phyloP scores from a whole-genome alignment of 2,797 vertebrate genomes.

The Acanthurus leucopareius region DNA sequence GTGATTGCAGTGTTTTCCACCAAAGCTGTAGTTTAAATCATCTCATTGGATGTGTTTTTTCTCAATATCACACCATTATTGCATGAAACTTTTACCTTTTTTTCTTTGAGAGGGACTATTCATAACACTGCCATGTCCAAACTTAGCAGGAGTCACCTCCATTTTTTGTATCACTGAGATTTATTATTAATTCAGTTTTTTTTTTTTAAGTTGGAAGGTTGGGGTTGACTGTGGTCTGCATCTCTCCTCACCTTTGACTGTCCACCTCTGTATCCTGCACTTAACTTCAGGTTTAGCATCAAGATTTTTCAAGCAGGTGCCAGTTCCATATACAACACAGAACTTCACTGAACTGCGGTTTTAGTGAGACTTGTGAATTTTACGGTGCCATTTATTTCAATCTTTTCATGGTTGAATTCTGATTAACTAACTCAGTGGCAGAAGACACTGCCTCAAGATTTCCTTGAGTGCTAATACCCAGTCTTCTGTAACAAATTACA shows the following conservation, averaged over 20 bases:
- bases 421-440: slow-evolving; percentile 15
- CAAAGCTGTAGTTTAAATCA: too few relatives aligned
- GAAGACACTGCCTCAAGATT: slow-evolving; percentile 9
- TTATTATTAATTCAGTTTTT: slow-evolving; percentile 1
- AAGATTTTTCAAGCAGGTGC: neutral
- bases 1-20: too few relatives aligned
- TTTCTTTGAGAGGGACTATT: neutral
- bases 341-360: neutral
- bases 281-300: neutral
- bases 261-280: neutral
- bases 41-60: too few relatives aligned
- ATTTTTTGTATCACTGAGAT: neutral
- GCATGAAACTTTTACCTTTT: neutral
- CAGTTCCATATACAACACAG: slow-evolving; percentile 2
- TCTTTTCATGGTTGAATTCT: slow-evolving; percentile 9
- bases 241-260: neutral
- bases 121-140: neutral
- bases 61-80: too few relatives aligned
- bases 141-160: neutral
- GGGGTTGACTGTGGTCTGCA: neutral
- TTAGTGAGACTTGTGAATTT: slow-evolving; percentile 11
- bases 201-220: neutral
- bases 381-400: slow-evolving; percentile 18
- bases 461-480: slow-evolving; percentile 11
- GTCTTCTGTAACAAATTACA: slow-evolving; percentile 37